Percentiles rank a stretch among this genome's conserved stretches.
phyloP scores from a whole-genome alignment of 2,888 invertebrate species.

The Philopedon plagiatum region DNA sequence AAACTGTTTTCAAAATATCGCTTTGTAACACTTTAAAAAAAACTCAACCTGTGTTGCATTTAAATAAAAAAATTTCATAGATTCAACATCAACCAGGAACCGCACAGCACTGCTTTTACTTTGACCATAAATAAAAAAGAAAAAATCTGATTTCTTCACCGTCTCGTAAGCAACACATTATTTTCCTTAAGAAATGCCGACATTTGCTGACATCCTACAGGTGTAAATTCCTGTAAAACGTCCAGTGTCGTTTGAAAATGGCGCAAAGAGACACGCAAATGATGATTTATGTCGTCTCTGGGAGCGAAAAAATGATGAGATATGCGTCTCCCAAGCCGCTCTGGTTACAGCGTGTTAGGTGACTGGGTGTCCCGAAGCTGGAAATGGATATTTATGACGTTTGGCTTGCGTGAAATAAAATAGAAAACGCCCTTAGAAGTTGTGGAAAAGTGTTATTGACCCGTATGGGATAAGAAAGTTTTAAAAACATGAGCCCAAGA shows the following conservation, averaged over 20 bases:
- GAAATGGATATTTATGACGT: slow-evolving; percentile 2
- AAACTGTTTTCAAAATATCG: too few relatives aligned
- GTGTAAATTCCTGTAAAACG: neutral
- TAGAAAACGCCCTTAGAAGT: neutral
- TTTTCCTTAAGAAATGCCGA: neutral
- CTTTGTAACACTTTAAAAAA: too few relatives aligned
- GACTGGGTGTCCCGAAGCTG: neutral
- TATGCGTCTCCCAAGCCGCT: neutral
- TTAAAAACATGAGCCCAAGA: too few relatives aligned
- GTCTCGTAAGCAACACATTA: neutral
- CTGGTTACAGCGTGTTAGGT: neutral
- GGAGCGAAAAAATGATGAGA: neutral
- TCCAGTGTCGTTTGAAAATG: slow-evolving; percentile 5
- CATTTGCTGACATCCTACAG: neutral
- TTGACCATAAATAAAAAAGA: too few relatives aligned
- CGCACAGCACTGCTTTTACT: too few relatives aligned
- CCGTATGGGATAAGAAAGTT: neutral
- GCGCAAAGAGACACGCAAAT: neutral
- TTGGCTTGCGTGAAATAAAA: neutral
- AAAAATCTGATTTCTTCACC: too few relatives aligned
- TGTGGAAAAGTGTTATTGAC: neutral
- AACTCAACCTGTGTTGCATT: too few relatives aligned
- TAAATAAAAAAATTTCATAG: too few relatives aligned
- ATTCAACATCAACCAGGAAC: too few relatives aligned
- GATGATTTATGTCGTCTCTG: slow-evolving; percentile 11